A percentile compares a stretch with the other conserved stretches of the same genome.
Evolutionary conservation across 2,797 vertebrate genomes (phyloP).

Genomic region (Gallinago solitaria): DNA sequence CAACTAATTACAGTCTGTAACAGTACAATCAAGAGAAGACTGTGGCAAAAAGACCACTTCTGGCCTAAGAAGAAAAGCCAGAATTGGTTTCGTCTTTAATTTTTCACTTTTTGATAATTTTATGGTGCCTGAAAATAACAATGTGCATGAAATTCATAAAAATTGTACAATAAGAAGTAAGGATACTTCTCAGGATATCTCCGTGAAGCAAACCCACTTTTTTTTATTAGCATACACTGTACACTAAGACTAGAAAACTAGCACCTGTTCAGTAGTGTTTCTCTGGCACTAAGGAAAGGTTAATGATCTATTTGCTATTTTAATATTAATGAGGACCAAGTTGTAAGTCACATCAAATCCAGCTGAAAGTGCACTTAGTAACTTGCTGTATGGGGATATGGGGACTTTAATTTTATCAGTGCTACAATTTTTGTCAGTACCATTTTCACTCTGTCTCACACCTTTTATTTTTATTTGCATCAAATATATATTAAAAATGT

Average conservation of each 20-base stretch:
- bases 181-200: background rate
- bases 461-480: background rate
- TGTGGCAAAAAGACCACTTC: background rate
- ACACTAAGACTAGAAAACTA: background rate
- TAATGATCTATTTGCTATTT: conserved; percentile 1
- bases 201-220: background rate
- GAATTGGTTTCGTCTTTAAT: background rate
- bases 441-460: background rate
- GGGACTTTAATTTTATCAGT: background rate
- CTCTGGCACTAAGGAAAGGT: background rate
- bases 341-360: background rate
- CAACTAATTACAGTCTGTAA: background rate
- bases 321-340: background rate
- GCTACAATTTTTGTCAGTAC: background rate
- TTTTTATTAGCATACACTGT: background rate
- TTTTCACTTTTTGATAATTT: background rate
- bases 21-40: background rate
- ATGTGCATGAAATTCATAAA: background rate
- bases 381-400: background rate
- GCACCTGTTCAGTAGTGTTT: background rate
- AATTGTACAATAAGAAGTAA: background rate
- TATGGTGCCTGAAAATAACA: background rate
- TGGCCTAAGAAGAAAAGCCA: background rate
- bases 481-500: background rate
- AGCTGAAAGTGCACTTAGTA: background rate